Conservation (phyloP, 2,888 invertebrate genomes). For the Glaucopsyche alexis region DNA sequence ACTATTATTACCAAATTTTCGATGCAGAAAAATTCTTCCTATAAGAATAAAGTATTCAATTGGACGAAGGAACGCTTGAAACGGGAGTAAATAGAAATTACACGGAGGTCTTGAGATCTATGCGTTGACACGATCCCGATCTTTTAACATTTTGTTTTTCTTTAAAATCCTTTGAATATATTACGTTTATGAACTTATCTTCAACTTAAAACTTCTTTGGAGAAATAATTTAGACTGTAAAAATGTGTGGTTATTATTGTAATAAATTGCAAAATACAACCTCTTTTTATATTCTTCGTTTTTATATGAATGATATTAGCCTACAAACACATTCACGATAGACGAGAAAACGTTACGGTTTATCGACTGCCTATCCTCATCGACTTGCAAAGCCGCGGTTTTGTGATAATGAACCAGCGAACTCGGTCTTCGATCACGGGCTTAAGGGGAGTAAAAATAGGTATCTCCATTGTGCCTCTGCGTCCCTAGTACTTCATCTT, state of each 20-base stretch:
- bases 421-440: not conserved
- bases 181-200: not conserved
- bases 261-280: too few relatives aligned
- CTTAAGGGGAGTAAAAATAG: not conserved
- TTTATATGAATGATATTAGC: too few relatives aligned
- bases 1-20: too few relatives aligned
- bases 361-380: not conserved
- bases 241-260: too few relatives aligned
- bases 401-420: not conserved
- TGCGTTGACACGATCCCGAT: conserved; percentile 20
- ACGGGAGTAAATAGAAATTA: conserved; percentile 13
- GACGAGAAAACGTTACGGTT: not conserved
- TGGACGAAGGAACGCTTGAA: not conserved
- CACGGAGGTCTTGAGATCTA: not conserved
- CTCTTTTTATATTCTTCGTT: too few relatives aligned
- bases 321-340: not conserved
- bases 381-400: conserved; percentile 11
- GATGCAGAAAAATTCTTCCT: too few relatives aligned
- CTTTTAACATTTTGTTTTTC: not conserved
- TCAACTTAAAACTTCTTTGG: not conserved
- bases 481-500: too few relatives aligned
- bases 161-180: not conserved
- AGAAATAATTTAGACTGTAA: too few relatives aligned
- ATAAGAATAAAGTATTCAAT: not conserved
- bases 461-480: not conserved